Base-by-base conservation (phyloP, 2,113 vertebrate genomes). In the Clupea harengus region DNA sequence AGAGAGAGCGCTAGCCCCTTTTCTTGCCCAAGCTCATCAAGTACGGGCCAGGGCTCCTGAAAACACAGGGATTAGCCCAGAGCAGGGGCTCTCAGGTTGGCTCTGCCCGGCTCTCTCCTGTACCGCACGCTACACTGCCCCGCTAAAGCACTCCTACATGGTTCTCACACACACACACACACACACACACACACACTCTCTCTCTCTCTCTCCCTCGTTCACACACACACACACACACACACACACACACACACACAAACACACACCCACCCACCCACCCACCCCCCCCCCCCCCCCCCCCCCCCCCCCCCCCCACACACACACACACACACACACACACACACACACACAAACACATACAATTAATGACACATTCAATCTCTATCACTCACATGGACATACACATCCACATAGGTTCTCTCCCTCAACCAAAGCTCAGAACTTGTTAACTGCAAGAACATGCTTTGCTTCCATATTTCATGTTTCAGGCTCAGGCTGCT, bases 11-110 rank as follows among this genome's bases (percentile, higher is more conserved):
- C 92, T 94, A 78, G 95, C 93, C 95, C 93, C 96, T 93, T 95
- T 97, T 97, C 98, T 98, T 99, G 96, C 97, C 96, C 96, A 98
- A 97, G 95, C 97, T 95, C 97, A 99, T 99, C 97, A 99, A 97
- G 96, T 97, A 97, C 96, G 96, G 97, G 96, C 98, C 98, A 99
- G 94, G 97, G 97, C 96, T 96, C 92, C 95, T 99, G 97, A 99
- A 99, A 99, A 98, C 96, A 96, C 89, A 94, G 93, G 97, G 97
- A 99, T 99, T 99, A 99, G 95, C 96, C 95, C 95, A 93, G 96
- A 94, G 93, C 96, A 89, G 88, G 88, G 90, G 90, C 89, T 91
- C 91, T 92, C 89, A 89, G 91, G 87, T 91, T 44, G 85, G 94
- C 96, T 95, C 93, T 92, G 95, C 95, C 93, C 95, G 95, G 94